Evolutionary conservation across 2,888 invertebrate species (phyloP), one percentile per base, ranked within the genome.

Genomic region (Anarsia innoxiella): DNA sequence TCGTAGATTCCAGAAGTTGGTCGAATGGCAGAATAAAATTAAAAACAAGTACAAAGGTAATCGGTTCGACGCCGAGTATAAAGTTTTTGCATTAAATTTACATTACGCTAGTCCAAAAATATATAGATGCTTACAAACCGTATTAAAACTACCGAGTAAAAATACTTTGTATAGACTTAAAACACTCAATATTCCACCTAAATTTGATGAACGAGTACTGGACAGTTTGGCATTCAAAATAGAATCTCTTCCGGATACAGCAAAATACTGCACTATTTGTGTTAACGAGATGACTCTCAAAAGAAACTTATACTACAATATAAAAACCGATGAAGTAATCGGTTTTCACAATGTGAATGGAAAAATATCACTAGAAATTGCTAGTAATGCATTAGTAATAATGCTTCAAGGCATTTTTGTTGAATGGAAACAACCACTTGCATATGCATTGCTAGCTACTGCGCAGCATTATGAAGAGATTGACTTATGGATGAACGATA

Each of bases 291-390:
- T 56, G 49, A 29, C 39, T 3, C 46, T 56, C 19, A 56, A 53
- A 35, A 19, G 51, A 26, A 38, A 52, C 19, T 46, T 56, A 19
- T 37, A 45, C 33, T 53, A 53, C 23, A 41, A 51, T 12, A 45
- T 39, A 1, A 48, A 33, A 40, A 43, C 19, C 4, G 56, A 51
- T 25, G 48, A 51, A 39, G 36, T 56, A 2, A 45, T 51, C 30
- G 54, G 53, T 6, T 32, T 54, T 23, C 52, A 55, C 35, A 51
- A 51, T 39, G 42, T 57, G 0, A 51, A 54, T 40, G 53, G 54
- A 9, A 31, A 32, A 32, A 39, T 48, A 10, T 36, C 49, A 2
- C 3, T 5, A 3, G 32, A 32, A 32, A 23, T 40, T 6, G 15
- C 34, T 6, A 37, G 35, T 31, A 32, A 41, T 36, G 46, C 42